Evolutionary conservation across 2,888 invertebrate genomes (phyloP), one percentile per base, ranked within the genome.

Genomic region (Macrophya annulata): DNA sequence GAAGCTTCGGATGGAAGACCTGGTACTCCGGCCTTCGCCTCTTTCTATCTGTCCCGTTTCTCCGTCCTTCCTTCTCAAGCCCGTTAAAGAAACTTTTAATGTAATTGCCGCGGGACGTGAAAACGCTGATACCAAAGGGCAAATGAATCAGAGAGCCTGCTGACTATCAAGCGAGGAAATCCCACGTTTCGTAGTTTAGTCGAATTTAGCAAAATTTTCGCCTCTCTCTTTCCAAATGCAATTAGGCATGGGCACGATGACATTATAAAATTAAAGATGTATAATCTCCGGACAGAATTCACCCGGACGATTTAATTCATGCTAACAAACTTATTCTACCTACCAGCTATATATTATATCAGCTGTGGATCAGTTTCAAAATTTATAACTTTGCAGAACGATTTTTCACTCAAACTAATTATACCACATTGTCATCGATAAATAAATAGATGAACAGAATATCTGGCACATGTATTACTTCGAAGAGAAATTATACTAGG

Each of bases 51-150:
- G 21, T 31, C 31, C 48, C 77, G 40, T 43, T 72, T 77, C 68
- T 84, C n/a, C 31, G 62, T 85, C 86, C 88, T 55, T 81, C 62
- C 81, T 81, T 81, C 65, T 82, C 85, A 59, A 48, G 68, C 65
- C 77, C 88, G 88, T 89, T 89, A 89, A 89, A 89, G 89, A 90
- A 90, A 90, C 89, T 90, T 90, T 90, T 90, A 90, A 90, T 90
- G 90, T 89, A 90, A 90, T 90, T 90, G 89, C 89, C 88, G 89
- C 88, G 88, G 88, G 89, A 90, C 89, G 90, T 90, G 90, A 89
- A 90, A 90, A 90, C 89, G 89, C 89, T 89, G 90, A 90, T 90
- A 90, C 89, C 90, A 77, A 83, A 83, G 65, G 51, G 83, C 83
- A 71, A 71, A 83, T 83, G 83, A 83, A 83, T 83, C 83, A 71